Conservation (phyloP, 2,113 vertebrate genomes). For the Spea bombifrons region DNA sequence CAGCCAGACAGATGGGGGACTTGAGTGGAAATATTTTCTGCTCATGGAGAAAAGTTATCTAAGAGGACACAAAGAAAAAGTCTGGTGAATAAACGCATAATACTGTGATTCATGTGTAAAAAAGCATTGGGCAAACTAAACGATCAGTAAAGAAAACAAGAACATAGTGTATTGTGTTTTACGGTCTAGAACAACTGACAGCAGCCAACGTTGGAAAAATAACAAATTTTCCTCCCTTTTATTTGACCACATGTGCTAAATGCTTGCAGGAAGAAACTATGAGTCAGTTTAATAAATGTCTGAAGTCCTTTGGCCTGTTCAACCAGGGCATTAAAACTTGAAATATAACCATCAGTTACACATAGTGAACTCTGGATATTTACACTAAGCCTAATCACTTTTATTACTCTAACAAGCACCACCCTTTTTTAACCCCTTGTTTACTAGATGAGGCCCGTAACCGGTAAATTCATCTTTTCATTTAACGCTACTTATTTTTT, state of each 20-base stretch:
- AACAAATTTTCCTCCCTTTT: not conserved
- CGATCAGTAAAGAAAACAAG: no score
- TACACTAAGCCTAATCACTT: slow-evolving; percentile 4
- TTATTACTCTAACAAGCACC: slow-evolving; percentile 11
- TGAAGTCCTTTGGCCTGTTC: not conserved
- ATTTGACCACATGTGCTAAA: not conserved
- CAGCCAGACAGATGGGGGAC: not conserved
- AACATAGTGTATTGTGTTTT: not conserved
- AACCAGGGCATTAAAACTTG: not conserved
- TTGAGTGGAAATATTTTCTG: slow-evolving; percentile 1
- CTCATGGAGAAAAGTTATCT: not conserved
- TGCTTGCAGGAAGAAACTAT: not conserved
- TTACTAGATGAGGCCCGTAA: not conserved
- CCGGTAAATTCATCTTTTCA: no score
- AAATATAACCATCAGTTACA: not conserved
- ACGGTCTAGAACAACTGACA: not conserved
- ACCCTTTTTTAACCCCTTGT: slow-evolving; percentile 14
- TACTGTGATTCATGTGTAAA: not conserved
- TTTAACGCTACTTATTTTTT: no score
- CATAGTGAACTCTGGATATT: slow-evolving; percentile 36
- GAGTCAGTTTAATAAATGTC: not conserved
- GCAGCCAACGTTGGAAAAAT: not conserved
- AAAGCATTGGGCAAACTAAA: slow-evolving; percentile 1
- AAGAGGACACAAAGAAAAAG: not conserved
- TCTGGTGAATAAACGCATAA: slow-evolving; percentile 2